Percentiles rank a stretch among this genome's conserved stretches.
These are phyloP conservation scores for Heliocidaris erythrogramma DNA, from an alignment of 35 echinoderm and acorn worm species.

Conservation along the genomic window DNA sequence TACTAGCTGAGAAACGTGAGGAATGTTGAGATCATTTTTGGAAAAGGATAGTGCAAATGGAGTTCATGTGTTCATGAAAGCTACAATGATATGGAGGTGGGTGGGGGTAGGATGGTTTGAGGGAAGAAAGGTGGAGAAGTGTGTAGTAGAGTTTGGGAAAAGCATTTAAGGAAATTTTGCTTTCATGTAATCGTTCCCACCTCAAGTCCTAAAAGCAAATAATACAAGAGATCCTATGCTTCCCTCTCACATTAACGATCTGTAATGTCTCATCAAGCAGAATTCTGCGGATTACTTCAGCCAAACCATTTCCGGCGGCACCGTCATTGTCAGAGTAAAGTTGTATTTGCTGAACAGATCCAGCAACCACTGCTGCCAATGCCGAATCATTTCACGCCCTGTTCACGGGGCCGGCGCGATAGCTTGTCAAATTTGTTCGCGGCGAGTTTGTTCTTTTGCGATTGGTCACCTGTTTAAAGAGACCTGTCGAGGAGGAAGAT, in stretches of 20 bases:
- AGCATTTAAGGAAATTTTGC: background rate
- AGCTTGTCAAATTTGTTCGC: slow-evolving; percentile 10
- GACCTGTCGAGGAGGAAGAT: background rate
- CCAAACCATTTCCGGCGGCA: background rate
- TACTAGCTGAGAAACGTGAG: background rate
- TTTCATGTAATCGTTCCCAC: background rate
- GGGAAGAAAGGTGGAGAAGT: background rate
- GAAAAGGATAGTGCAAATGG: background rate
- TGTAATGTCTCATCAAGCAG: background rate
- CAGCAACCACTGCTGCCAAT: background rate
- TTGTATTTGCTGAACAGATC: slow-evolving; percentile 11
- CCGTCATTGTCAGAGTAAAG: background rate
- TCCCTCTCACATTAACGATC: background rate
- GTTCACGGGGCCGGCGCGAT: background rate
- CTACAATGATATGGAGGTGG: background rate
- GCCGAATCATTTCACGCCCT: background rate
- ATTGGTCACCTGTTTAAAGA: slow-evolving; percentile 17
- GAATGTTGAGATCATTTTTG: background rate
- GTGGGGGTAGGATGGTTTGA: background rate
- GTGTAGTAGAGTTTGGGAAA: background rate
- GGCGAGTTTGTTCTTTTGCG: background rate
- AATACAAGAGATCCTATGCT: background rate
- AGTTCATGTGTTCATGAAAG: background rate
- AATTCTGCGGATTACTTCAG: background rate
- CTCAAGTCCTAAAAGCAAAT: slow-evolving; percentile 12